Percentiles rank a stretch among this genome's conserved stretches.
These are phyloP conservation scores for Baronia brevicornis DNA, from an alignment of 2,888 invertebrate genomes.

Conservation along the genomic window DNA sequence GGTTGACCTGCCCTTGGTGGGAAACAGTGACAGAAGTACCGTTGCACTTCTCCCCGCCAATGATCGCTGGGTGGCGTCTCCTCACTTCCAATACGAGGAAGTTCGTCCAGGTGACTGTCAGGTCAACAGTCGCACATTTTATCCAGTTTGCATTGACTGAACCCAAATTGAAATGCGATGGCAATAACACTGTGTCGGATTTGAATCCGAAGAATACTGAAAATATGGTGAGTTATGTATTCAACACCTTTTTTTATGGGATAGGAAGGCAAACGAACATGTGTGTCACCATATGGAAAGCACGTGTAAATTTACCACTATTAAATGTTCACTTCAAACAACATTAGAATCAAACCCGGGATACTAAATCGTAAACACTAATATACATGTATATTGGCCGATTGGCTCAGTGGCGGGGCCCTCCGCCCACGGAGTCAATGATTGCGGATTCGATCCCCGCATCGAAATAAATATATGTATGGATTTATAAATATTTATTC, in stretches of 20 bases:
- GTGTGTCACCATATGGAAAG: too few relatives aligned
- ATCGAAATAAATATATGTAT: too few relatives aligned
- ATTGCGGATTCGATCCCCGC: too few relatives aligned
- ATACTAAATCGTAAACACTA: too few relatives aligned
- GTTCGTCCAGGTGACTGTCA: constrained; percentile 86
- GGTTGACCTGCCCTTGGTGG: constrained; percentile 87
- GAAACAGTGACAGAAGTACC: constrained; percentile 82
- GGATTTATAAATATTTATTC: too few relatives aligned
- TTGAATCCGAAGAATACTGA: constrained; percentile 79
- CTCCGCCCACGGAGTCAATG: too few relatives aligned
- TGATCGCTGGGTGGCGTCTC: constrained; percentile 86
- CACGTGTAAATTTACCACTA: too few relatives aligned
- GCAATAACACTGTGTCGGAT: constrained; percentile 77
- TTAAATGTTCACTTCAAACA: too few relatives aligned
- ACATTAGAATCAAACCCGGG: too few relatives aligned
- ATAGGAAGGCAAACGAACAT: too few relatives aligned
- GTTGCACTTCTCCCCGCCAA: constrained; percentile 88
- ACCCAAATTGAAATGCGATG: constrained; percentile 74
- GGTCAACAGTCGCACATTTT: constrained; percentile 78
- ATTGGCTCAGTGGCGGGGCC: too few relatives aligned
- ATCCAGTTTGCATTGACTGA: constrained; percentile 64
- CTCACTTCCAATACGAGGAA: constrained; percentile 90
- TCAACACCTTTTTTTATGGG: background rate
- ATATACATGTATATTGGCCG: too few relatives aligned
- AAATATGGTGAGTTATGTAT: constrained; percentile 63